Evolutionary conservation across 2,797 vertebrate genomes (phyloP).

Genomic region (Lophius americanus): DNA sequence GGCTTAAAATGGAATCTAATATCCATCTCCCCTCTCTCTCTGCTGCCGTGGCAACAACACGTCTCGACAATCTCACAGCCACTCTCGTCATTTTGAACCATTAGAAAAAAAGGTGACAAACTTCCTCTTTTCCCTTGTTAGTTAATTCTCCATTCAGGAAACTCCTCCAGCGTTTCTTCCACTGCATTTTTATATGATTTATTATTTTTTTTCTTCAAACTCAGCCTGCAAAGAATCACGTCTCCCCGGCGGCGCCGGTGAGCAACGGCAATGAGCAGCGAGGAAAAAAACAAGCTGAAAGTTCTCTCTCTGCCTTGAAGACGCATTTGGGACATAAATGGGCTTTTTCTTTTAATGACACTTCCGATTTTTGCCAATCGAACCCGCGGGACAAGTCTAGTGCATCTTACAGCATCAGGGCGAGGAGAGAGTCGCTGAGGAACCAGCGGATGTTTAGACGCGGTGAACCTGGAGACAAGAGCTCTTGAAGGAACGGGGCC

Average conservation of each 20-base stretch:
- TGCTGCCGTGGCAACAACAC: conserved; percentile 32
- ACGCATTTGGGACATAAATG: conserved; percentile 70
- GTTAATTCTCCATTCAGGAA: conserved; percentile 60
- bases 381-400: conserved; percentile 54
- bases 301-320: conserved; percentile 65
- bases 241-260: conserved; percentile 47
- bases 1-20: conserved; percentile 55
- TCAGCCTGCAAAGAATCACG: conserved; percentile 39
- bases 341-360: conserved; percentile 78
- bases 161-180: conserved; percentile 62
- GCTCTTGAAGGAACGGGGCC: conserved; percentile 54
- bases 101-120: conserved; percentile 49
- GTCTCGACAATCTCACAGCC: conserved; percentile 15
- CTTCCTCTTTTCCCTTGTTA: conserved; percentile 40
- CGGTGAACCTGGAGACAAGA: conserved; percentile 60
- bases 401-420: conserved; percentile 53
- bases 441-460: conserved; percentile 62
- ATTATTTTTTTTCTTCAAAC: conserved; percentile 31
- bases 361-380: conserved; percentile 66
- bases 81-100: conserved; percentile 3
- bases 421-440: conserved; percentile 53
- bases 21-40: conserved; percentile 33
- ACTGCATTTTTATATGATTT: conserved; percentile 48
- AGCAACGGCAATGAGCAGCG: conserved; percentile 62
- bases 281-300: conserved; percentile 48